Conservation (phyloP, 2,113 vertebrate genomes). For the Perognathus longimembris region DNA sequence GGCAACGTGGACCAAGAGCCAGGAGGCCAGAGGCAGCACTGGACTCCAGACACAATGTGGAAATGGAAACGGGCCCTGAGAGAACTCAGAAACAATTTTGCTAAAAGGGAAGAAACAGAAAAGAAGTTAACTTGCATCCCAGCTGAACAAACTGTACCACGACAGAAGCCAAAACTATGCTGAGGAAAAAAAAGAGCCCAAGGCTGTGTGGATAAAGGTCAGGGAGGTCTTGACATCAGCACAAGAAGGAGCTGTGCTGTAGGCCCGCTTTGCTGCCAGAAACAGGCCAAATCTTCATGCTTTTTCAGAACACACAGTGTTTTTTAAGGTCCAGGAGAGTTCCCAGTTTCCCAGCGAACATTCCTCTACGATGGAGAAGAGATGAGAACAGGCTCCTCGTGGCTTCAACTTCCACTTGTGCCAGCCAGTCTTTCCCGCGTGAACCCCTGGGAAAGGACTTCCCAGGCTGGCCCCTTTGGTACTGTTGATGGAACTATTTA, state of each 20-base stretch:
- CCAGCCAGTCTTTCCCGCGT: background rate
- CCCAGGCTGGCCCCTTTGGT: background rate
- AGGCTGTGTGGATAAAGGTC: background rate
- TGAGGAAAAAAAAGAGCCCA: background rate
- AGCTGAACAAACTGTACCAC: background rate
- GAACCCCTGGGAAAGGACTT: background rate
- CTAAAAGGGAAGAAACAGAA: background rate
- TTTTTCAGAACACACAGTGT: background rate
- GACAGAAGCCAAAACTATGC: background rate
- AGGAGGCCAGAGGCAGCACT: background rate
- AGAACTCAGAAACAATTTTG: background rate
- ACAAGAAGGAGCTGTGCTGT: background rate
- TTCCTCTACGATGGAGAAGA: background rate
- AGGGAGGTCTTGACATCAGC: background rate
- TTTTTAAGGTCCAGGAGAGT: background rate
- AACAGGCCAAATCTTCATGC: background rate
- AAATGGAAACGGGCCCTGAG: background rate
- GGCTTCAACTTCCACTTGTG: no score
- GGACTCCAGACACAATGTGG: background rate
- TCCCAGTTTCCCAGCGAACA: background rate
- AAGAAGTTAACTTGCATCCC: background rate
- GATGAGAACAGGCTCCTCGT: background rate
- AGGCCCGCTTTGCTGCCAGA: accelerated
- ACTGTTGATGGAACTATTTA: background rate
- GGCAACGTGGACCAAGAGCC: background rate